Base-by-base conservation (phyloP, 2,888 invertebrate species). In the Cylloceria caligata region DNA sequence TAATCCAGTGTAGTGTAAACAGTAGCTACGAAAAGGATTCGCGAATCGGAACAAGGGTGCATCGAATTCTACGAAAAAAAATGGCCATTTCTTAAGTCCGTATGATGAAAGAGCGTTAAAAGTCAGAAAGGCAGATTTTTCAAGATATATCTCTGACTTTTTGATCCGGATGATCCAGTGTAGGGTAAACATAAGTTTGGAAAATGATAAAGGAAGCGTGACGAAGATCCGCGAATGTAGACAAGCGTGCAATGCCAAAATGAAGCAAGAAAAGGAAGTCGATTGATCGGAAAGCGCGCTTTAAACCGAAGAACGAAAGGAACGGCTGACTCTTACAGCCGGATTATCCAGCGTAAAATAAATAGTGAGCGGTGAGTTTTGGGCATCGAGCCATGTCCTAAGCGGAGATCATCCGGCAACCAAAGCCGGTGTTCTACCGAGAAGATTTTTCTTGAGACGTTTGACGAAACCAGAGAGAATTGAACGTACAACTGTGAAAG, bases 251-350 rank as follows among this genome's bases (percentile, higher is more conserved):
- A 19, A 42, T 27, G 9, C 42, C 24, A 5, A 16, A 24, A 60
- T 34, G 30, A 47, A 30, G 47, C 49, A 11, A 39, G 11, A 9
- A 49, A 24, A 24, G 27, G 24, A 47, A 47, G 6, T 27, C n/a
- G 57, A 34, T 9, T 9, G 57, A 45, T 72, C 71, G 11, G 30
- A 45, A n/a, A 24, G 30, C 16, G 49, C 65, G 79, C 82, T 71
- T 78, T 36, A 62, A 75, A 72, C 36, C 68, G 74, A 55, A 39
- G 73, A 36, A 30, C 36, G 73, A 65, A 75, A 84, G 75, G 80
- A 78, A 85, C 75, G 76, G 47, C 69, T 87, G 86, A 88, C 89
- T 90, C 87, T 87, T 88, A 87, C 84, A 90, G 74, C 85, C 83
- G 88, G 88, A 90, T 90, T 83, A 90, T 88, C 87, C 85, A 62